Evolutionary conservation across 2,113 vertebrate genomes (phyloP), one percentile per base, ranked within the genome.

Genomic region (Chunga burmeisteri): DNA sequence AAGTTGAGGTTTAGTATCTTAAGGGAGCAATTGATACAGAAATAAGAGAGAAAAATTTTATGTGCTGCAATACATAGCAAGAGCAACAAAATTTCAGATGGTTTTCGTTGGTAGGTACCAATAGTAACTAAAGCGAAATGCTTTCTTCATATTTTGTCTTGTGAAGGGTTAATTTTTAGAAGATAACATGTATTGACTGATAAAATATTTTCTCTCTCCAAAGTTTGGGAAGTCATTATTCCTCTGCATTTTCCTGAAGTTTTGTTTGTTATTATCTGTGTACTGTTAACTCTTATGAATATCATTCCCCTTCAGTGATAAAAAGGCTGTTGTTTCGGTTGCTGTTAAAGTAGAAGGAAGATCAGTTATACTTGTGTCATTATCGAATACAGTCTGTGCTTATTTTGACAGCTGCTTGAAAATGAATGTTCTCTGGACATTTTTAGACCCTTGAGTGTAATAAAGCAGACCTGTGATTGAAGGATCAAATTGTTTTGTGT

Each of bases 401-500:
- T 84, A 90, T 90, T 94, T 88, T 92, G 86, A 93, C 90, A 93
- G 71, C 93, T 97, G 93, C 90, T 91, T 89, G 80, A 94, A 96
- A 95, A 87, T 93, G 80, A 92, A 94, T 96, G 96, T 97, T 85
- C 96, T 91, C 93, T 65, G 85, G 91, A 81, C 80, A 84, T 93
- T 96, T 97, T 98, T 97, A 97, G 96, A 84, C 42, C 92, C 85
- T 90, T 94, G 25, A 86, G 49, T 93, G 56, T 97, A 93, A 95
- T 96, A 95, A 96, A 98, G 80, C 86, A 90, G 78, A 86, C 29
- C 67, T 96, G 83, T 93, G 96, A 98, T 96, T 97, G 96, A 98
- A 97, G 97, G 97, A 91, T 73, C 90, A 91, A 68, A 46, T 79
- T 38, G 20, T 0, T 96, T 96, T 97, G 96, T 93, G 38, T 38